phyloP scores from a whole-genome alignment of 2,797 vertebrate genomes.

The Falco columbarius region DNA sequence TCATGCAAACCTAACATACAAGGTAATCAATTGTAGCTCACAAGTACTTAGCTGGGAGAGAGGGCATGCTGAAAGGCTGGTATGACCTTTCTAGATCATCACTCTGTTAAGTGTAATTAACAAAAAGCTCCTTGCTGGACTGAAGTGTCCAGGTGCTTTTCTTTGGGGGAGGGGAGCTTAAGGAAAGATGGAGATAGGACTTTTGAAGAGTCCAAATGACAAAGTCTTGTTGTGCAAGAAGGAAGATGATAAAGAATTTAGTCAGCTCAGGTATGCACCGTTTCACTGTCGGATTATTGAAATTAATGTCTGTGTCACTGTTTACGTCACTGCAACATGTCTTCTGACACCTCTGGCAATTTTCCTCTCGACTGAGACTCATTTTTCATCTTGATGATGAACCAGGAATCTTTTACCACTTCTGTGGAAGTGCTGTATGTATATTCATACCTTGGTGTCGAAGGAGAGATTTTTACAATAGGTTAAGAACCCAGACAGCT shows the following conservation, averaged over 20 bases:
- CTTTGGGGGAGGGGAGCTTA: neutral
- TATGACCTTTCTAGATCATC: constrained; percentile 24
- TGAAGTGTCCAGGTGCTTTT: neutral
- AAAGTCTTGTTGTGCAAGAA: neutral
- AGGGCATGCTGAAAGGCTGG: neutral
- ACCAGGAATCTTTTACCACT: neutral
- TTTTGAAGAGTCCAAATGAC: neutral
- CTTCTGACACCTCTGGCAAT: constrained; percentile 60
- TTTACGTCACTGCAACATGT: constrained; percentile 34
- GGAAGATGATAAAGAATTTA: neutral
- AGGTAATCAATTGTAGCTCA: neutral
- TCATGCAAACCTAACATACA: neutral
- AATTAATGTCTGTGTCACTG: constrained; percentile 47
- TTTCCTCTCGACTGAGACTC: constrained; percentile 24
- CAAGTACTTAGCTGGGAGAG: neutral
- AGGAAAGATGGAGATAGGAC: neutral
- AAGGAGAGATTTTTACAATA: neutral
- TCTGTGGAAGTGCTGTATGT: neutral
- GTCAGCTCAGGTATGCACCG: neutral
- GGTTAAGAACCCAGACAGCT: neutral
- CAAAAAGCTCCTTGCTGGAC: neutral
- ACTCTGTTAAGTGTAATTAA: constrained; percentile 42
- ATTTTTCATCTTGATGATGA: constrained; percentile 41
- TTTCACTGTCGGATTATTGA: constrained; percentile 56
- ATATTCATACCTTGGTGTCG: neutral